Evolutionary conservation across 2,888 invertebrate species (phyloP).

Genomic region (Yponomeuta cagnagella): DNA sequence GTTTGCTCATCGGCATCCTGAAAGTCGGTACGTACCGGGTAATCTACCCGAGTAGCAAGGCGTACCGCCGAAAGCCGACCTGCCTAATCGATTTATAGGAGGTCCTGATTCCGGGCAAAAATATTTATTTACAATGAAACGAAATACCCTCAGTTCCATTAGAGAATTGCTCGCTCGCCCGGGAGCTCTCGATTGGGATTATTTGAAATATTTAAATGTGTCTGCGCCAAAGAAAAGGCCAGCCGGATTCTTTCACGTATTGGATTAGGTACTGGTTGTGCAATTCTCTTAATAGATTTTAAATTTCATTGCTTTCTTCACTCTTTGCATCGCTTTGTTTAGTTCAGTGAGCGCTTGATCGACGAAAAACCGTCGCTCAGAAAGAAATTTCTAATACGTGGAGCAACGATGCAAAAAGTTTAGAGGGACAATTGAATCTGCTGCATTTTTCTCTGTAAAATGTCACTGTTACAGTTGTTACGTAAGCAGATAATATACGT

Average conservation of each 20-base stretch:
- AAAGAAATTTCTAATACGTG: too few relatives aligned
- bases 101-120: slow-evolving; percentile 39
- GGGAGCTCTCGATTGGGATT: not conserved
- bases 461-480: too few relatives aligned
- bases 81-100: slow-evolving; percentile 62
- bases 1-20: slow-evolving; percentile 49
- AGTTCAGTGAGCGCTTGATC: too few relatives aligned
- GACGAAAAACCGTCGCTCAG: too few relatives aligned
- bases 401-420: too few relatives aligned
- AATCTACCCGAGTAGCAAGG: slow-evolving; percentile 47
- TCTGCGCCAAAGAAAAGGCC: not conserved
- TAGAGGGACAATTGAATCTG: too few relatives aligned
- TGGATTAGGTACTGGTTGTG: not conserved
- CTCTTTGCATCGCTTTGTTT: too few relatives aligned
- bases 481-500: too few relatives aligned
- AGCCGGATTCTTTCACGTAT: not conserved
- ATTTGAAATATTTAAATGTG: not conserved
- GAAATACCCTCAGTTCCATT: slow-evolving; percentile 9
- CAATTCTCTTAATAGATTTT: not conserved
- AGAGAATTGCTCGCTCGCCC: slow-evolving; percentile 6
- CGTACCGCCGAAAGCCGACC: slow-evolving; percentile 50
- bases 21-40: slow-evolving; percentile 37
- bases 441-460: too few relatives aligned
- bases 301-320: not conserved
- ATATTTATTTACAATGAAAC: slow-evolving; percentile 35